Evolutionary conservation across 2,888 invertebrate genomes (phyloP), one percentile per base, ranked within the genome.

Genomic region (Opisthograptis luteolata): DNA sequence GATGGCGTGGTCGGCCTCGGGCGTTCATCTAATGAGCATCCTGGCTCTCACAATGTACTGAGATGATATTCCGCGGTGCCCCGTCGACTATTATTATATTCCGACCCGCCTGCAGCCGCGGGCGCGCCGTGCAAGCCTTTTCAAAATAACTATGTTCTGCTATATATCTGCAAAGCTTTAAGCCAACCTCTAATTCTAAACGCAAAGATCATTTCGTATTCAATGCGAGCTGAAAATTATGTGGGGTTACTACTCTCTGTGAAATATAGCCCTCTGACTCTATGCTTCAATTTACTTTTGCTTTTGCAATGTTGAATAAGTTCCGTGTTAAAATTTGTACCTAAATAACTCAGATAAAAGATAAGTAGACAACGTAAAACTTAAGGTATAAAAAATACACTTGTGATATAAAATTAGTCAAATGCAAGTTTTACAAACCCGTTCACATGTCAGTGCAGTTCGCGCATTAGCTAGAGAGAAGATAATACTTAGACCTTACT

Each of bases 1-100:
- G 60, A 58, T 50, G 62, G 63, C 52, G 62, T 58, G 67, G 66
- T 51, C 55, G 65, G 79, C 87, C 87, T 66, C 73, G 70, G 86
- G 88, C 85, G 79, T 69, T 81, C 84, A 83, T 83, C 88, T 89
- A 89, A 89, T 88, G 88, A 89, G 88, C 88, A 84, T 89, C 88
- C 88, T 86, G 88, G 81, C 76, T 72, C 79, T 80, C 86, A 87
- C 87, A 88, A 87, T 88, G 84, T 87, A 83, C 84, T 64, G 80
- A 84, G 85, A 84, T 84, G 84, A 81, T 85, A 86, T 81, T 83
- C 79, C 76, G 79, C 75, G 76, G 81, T 76, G 76, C 71, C 81
- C 78, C 79, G 78, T 79, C 84, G 76, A 83, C 81, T 83, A 83
- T 87, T 87, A 87, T 87, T 84, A 85, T 87, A 87, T 86, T 81